phyloP scores from a whole-genome alignment of 2,888 invertebrate genomes.

The Camponotus fellah region DNA sequence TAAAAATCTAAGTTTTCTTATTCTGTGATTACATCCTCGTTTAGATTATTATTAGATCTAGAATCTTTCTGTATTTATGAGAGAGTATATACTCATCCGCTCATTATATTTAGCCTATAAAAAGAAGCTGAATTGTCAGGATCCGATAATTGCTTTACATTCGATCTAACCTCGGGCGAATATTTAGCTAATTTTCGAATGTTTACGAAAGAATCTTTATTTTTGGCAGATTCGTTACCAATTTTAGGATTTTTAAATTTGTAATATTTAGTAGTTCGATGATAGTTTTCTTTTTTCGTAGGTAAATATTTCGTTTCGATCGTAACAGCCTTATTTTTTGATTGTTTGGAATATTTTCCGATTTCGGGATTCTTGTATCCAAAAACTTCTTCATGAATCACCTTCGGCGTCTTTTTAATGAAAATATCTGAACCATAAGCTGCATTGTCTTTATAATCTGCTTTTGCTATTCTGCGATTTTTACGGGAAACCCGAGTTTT shows the following conservation, averaged over 20 bases:
- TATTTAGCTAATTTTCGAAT: constrained; percentile 62
- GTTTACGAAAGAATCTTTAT: constrained; percentile 64
- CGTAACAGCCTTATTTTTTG: constrained; percentile 42
- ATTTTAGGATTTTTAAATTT: constrained; percentile 67
- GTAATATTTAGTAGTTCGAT: constrained; percentile 43
- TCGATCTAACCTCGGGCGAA: neutral
- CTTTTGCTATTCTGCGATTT: constrained; percentile 57
- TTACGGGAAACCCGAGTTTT: constrained; percentile 51
- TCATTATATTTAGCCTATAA: constrained; percentile 14
- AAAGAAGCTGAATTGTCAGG: neutral
- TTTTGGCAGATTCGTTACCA: constrained; percentile 59
- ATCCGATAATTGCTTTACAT: constrained; percentile 20
- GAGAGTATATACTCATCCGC: constrained; percentile 12
- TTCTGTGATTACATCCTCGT: neutral
- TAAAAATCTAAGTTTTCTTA: neutral
- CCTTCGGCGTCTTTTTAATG: constrained; percentile 35
- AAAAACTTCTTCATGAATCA: constrained; percentile 67
- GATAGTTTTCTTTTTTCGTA: constrained; percentile 28
- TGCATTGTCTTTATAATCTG: constrained; percentile 59
- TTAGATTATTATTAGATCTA: constrained; percentile 61
- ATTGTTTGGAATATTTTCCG: constrained; percentile 61
- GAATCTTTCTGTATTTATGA: constrained; percentile 44
- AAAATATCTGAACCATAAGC: constrained; percentile 61
- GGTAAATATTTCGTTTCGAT: neutral
- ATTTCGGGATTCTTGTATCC: constrained; percentile 70